Evolutionary conservation across 2,797 vertebrate genomes (phyloP).

Genomic region (Diglossa cyanea): DNA sequence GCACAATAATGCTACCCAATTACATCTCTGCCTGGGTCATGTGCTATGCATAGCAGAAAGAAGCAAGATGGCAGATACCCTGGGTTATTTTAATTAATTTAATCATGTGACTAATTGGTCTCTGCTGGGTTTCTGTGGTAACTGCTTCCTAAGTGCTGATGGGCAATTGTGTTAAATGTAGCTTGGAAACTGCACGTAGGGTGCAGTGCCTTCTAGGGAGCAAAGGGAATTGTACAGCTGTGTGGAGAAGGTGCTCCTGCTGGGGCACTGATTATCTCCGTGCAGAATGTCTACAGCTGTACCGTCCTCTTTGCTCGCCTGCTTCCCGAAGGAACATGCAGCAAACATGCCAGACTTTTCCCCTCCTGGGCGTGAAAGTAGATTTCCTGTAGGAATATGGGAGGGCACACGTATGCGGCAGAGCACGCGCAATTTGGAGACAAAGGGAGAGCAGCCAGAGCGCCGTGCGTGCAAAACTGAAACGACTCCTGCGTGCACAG

Average conservation of each 20-base stretch:
- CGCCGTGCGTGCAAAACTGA: not conserved
- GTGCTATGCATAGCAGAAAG: constrained; percentile 64
- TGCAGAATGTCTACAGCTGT: constrained; percentile 68
- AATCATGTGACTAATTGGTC: constrained; percentile 86
- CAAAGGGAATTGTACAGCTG: constrained; percentile 76
- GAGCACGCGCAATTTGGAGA: not conserved
- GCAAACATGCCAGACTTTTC: constrained; percentile 31
- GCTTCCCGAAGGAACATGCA: constrained; percentile 19
- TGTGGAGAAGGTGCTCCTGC: constrained; percentile 73
- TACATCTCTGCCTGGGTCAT: constrained; percentile 68
- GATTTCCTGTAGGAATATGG: constrained; percentile 7
- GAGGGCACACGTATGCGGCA: not conserved
- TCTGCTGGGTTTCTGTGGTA: constrained; percentile 86
- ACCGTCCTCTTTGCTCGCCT: constrained; percentile 29
- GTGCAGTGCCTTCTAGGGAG: constrained; percentile 72
- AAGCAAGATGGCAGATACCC: constrained; percentile 80
- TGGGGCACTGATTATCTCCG: constrained; percentile 74
- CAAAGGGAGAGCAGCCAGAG: constrained; percentile 23
- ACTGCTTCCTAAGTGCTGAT: constrained; percentile 83
- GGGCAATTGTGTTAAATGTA: constrained; percentile 85
- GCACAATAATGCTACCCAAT: constrained; percentile 60
- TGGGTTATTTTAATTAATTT: constrained; percentile 85
- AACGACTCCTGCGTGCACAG: constrained; percentile 33
- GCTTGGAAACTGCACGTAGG: constrained; percentile 79
- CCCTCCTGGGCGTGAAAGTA: constrained; percentile 24